phyloP scores from a whole-genome alignment of 2,797 vertebrate species.

The Hemibagrus guttatus region DNA sequence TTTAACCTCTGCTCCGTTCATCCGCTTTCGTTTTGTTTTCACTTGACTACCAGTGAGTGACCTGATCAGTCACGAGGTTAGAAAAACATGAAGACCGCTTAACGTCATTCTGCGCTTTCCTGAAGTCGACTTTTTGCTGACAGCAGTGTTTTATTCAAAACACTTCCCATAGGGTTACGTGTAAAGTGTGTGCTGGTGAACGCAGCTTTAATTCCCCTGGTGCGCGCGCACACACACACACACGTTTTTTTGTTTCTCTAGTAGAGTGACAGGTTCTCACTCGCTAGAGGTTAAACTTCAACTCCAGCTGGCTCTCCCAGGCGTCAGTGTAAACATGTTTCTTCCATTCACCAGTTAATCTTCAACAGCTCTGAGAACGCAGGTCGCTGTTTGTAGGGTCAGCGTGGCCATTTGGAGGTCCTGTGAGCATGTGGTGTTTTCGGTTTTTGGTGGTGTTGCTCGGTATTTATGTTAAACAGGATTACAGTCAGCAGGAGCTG shows the following conservation, averaged over 20 bases:
- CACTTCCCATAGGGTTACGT: neutral
- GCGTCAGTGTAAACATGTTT: conserved; percentile 31
- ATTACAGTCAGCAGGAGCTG: neutral
- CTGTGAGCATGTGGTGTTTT: neutral
- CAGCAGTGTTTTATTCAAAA: neutral
- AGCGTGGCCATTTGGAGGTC: neutral
- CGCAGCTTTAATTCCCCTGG: conserved; percentile 5
- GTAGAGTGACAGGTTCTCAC: conserved; percentile 30
- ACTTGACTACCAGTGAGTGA: neutral
- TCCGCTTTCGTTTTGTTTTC: neutral
- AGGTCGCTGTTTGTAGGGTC: neutral
- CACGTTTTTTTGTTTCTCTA: neutral
- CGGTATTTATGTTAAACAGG: neutral
- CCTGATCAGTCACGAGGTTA: neutral
- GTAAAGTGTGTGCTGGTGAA: neutral
- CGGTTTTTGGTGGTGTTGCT: neutral
- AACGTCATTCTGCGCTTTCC: neutral
- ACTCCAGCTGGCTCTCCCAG: conserved; percentile 27
- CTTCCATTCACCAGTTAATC: conserved; percentile 23
- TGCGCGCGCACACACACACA: too few species aligned
- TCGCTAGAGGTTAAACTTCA: conserved; percentile 45
- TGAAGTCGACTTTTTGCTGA: neutral
- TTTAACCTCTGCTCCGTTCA: neutral
- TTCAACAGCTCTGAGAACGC: conserved; percentile 10
- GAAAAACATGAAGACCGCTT: neutral